These are phyloP conservation scores for Coregonus sp. DNA, from an alignment of 2,797 vertebrate species.

Conservation along the genomic window DNA sequence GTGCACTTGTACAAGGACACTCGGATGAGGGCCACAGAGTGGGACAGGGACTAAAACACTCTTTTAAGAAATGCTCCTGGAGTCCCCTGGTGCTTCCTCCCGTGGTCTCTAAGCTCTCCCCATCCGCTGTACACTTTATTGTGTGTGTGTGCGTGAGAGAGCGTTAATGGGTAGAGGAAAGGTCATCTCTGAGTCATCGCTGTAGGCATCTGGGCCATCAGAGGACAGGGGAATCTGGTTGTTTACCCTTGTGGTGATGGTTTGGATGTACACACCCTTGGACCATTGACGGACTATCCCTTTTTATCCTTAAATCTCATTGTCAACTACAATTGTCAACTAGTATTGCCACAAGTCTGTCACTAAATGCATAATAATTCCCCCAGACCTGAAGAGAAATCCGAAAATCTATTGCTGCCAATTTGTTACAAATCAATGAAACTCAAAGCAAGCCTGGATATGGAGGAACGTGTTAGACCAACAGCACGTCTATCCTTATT, in stretches of 20 bases:
- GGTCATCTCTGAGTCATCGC: neutral
- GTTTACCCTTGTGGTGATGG: neutral
- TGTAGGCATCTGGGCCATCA: neutral
- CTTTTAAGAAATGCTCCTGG: neutral
- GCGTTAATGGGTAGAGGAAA: neutral
- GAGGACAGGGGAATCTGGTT: neutral
- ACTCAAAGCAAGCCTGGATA: slow-evolving; percentile 52
- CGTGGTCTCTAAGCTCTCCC: neutral
- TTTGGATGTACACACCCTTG: neutral
- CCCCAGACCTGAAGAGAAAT: neutral
- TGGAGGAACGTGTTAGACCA: slow-evolving; percentile 11
- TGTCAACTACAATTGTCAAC: neutral
- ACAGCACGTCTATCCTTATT: slow-evolving; percentile 58
- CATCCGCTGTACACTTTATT: neutral
- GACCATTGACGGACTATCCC: neutral
- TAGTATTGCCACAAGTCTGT: neutral
- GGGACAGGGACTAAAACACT: neutral
- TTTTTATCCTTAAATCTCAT: neutral
- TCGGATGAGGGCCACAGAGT: neutral
- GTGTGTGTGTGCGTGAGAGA: neutral
- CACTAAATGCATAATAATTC: neutral
- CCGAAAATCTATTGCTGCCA: neutral
- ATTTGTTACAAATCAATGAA: neutral
- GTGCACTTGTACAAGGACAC: neutral
- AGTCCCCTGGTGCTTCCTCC: neutral